Base-by-base conservation (phyloP, 1,140 invertebrate genomes). In the Goniozus legneri region DNA sequence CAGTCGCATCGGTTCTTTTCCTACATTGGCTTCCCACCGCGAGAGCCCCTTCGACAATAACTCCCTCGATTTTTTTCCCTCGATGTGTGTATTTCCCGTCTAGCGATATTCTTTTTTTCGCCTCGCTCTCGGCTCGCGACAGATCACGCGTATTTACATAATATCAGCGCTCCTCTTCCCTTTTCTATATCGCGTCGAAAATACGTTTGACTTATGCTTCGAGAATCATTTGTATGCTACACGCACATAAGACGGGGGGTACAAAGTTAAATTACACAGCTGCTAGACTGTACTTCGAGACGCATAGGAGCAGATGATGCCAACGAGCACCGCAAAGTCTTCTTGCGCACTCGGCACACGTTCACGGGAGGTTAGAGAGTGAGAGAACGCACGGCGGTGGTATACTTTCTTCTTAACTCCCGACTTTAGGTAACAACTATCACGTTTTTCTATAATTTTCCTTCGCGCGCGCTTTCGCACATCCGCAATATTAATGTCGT, bases 201-300 rank as follows among this genome's bases (percentile, higher is more conserved):
- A 59, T 53, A 44, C 45, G 46, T 51, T 54, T 48, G 34, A 30
- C 31, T 18, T n/a, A 21, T 32, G 31, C 22, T 34, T 14, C 27
- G 42, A 36, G 22, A 6, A 14, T 32, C 37, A 62, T 64, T 60
- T 57, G 57, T 64, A 62, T 62, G 60, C 59, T 37, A 14, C 44
- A 38, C 44, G 50, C 50, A 53, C 47, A 46, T 47, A 50, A 62
- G 44, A 50, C 50, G 55, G 47, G n/a, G n/a, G n/a, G 39, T 53
- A 55, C 56, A 57, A 64, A 64, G 59, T 64, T 64, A 62, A 64
- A 64, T 64, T 64, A n/a, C n/a, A n/a, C n/a, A n/a, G 54, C 54
- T 35, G 54, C 44, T 50, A 40, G 46, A 52, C 50, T 44, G 58
- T 57, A 36, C 47, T 51, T 44, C 35, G 52, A 61, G 59, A 60